Conservation (phyloP, 2,797 vertebrate species). For the Oreortyx pictus region DNA sequence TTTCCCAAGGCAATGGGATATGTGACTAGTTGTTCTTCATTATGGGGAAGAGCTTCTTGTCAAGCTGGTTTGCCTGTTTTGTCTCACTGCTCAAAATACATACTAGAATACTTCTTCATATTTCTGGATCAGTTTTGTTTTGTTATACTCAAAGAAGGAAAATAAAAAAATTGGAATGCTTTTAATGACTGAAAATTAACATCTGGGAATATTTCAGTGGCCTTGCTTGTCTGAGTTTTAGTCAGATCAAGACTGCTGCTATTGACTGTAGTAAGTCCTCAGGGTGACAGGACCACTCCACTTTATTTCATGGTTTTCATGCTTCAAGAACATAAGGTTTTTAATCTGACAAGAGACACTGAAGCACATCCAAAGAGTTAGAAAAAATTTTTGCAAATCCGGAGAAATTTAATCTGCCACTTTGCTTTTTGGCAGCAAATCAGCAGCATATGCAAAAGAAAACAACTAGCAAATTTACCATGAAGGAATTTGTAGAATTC, state of each 20-base stretch:
- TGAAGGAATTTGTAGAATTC: not conserved
- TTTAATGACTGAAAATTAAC: slow-evolving; percentile 7
- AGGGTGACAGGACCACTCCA: slow-evolving; percentile 17
- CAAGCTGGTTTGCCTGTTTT: not conserved
- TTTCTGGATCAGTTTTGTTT: not conserved
- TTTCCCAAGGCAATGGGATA: accelerated
- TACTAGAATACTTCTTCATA: not conserved
- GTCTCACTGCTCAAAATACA: not conserved
- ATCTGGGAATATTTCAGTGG: not conserved
- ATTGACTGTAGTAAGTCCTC: slow-evolving; percentile 13
- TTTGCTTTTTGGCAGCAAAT: slow-evolving; percentile 10
- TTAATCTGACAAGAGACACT: slow-evolving; percentile 48
- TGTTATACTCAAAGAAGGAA: not conserved
- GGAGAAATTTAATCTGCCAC: slow-evolving; percentile 20
- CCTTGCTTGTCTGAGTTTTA: slow-evolving; percentile 29
- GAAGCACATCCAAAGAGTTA: slow-evolving; percentile 7
- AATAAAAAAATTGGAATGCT: not conserved
- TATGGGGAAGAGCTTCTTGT: not conserved
- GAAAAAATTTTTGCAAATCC: slow-evolving; percentile 34
- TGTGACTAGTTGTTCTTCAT: not conserved
- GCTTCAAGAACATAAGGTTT: slow-evolving; percentile 36
- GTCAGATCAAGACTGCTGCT: not conserved
- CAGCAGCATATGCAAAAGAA: not conserved
- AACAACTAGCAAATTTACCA: not conserved
- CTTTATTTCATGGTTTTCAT: slow-evolving; percentile 38